Percentiles rank a stretch among this genome's conserved stretches.
Evolutionary conservation across 2,888 invertebrate genomes (phyloP).

Genomic region (Andrena camellia): DNA sequence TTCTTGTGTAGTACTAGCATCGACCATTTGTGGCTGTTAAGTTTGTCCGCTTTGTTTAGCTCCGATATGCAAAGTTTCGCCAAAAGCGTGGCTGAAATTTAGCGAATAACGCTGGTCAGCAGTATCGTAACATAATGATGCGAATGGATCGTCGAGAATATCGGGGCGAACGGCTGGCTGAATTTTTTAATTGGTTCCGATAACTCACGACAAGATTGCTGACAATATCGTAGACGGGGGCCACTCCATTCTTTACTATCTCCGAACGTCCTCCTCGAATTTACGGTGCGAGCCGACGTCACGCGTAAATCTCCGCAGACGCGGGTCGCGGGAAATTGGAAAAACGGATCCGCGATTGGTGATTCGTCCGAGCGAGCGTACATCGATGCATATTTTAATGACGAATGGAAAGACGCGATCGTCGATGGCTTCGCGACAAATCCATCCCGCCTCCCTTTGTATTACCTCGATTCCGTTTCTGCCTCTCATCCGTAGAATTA

Average conservation of each 20-base stretch:
- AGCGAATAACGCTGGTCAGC: background rate
- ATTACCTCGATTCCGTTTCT: constrained; percentile 5
- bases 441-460: constrained; percentile 69
- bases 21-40: background rate
- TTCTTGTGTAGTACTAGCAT: no score
- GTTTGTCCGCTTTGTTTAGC: background rate
- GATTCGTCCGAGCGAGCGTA: constrained; percentile 64
- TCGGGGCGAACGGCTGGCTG: background rate
- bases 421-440: constrained; percentile 72
- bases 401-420: constrained; percentile 68
- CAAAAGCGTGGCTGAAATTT: background rate
- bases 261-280: constrained; percentile 62
- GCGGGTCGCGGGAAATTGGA: constrained; percentile 73
- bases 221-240: constrained; percentile 64
- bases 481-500: background rate
- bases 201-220: constrained; percentile 60
- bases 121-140: constrained; percentile 8
- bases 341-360: constrained; percentile 71
- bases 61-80: background rate
- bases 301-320: constrained; percentile 70
- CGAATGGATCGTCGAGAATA: constrained; percentile 19
- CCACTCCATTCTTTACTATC: constrained; percentile 67
- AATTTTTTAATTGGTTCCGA: constrained; percentile 55
- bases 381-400: constrained; percentile 81
- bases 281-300: constrained; percentile 66